These are phyloP conservation scores for Troides helena DNA, from an alignment of 2,888 invertebrate genomes.

Conservation along the genomic window DNA sequence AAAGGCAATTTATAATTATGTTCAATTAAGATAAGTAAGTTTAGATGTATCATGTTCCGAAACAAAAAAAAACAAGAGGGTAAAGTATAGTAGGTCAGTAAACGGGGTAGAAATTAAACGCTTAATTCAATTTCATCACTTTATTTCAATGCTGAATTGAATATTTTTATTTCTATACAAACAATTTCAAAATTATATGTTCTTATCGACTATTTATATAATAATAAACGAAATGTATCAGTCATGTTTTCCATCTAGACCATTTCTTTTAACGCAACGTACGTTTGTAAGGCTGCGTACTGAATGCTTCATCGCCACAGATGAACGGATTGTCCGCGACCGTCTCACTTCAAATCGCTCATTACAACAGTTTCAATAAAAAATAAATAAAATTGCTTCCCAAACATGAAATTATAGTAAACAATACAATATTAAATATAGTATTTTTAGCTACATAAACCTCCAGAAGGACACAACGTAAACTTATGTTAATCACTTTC, in stretches of 20 bases:
- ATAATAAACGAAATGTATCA: slow-evolving; percentile 52
- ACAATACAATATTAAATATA: neutral
- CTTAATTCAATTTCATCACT: slow-evolving; percentile 64
- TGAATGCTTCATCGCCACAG: slow-evolving; percentile 23
- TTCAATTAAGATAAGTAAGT: too few species aligned
- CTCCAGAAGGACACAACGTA: neutral
- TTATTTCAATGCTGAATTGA: slow-evolving; percentile 75
- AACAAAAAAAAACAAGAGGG: neutral
- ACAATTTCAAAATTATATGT: slow-evolving; percentile 69
- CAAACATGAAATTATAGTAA: neutral
- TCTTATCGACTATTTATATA: slow-evolving; percentile 45
- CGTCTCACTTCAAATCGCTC: slow-evolving; percentile 16
- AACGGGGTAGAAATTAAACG: slow-evolving; percentile 36
- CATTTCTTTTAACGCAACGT: slow-evolving; percentile 38
- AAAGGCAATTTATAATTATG: too few species aligned
- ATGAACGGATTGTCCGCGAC: neutral
- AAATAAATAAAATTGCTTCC: neutral
- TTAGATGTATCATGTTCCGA: too few species aligned
- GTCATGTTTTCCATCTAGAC: slow-evolving; percentile 43
- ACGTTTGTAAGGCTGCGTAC: slow-evolving; percentile 10
- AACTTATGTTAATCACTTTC: neutral
- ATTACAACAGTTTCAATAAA: neutral
- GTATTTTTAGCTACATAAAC: neutral
- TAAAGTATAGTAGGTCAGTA: neutral
- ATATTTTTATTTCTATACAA: slow-evolving; percentile 76